Base-by-base conservation (phyloP, 2,888 invertebrate species). In the Epirrhoe alternata region DNA sequence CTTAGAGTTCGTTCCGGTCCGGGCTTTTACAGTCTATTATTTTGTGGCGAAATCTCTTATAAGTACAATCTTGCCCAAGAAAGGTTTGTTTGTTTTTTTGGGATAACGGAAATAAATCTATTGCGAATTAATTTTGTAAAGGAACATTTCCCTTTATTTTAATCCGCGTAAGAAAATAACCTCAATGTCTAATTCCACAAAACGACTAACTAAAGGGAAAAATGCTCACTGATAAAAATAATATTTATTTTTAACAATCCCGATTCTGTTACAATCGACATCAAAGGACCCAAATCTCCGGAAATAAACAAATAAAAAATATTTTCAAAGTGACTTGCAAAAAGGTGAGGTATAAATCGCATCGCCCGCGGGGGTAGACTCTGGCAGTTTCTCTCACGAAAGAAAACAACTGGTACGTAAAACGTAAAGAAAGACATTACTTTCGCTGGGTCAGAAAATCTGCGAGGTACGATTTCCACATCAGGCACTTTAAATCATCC, bases 401-500 rank as follows among this genome's bases (percentile, higher is more conserved):
- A 84, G 88, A 88, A 91, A 92, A 90, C 91, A 92, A 92, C 84
- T 87, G 90, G 88, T 84, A 88, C 89, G 90, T 88, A 86, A 89
- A 90, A 90, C 86, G 87, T 86, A 87, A 86, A 89, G 88, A 85
- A 88, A 88, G 89, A 90, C 90, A 89, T 89, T 88, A 89, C 87
- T 88, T 86, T 89, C 88, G 88, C 81, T 86, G 90, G 92, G 90
- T 92, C 92, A 92, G 89, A 91, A 92, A 92, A 92, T 91, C 90
- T 90, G 88, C 87, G 88, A 88, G 83, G 82, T 89, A 88, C 89
- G 85, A 90, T 92, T 92, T 91, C 87, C 90, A 91, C 92, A 88
- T 92, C 89, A 89, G 88, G 88, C 88, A 90, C 87, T 92, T 91
- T 90, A 92, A 92, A 92, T 93, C 92, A 92, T 91, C 78, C 89